A percentile compares a stretch with the other conserved stretches of the same genome.
phyloP scores from a whole-genome alignment of 2,888 invertebrate species.

The Spodoptera exigua region DNA sequence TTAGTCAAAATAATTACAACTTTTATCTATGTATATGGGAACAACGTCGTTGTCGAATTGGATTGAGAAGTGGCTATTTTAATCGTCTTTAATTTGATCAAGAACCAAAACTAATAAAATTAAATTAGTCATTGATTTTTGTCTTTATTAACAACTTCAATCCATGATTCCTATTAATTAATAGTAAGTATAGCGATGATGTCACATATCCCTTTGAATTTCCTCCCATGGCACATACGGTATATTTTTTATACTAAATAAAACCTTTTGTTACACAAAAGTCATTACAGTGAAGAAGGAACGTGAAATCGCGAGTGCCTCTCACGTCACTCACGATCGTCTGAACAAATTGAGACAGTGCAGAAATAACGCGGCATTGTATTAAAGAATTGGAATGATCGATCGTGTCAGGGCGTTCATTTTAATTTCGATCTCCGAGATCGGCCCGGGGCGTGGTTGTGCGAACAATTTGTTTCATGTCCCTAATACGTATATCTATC shows the following conservation, averaged over 20 bases:
- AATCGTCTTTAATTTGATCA: too few species aligned
- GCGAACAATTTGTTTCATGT: conserved; percentile 87
- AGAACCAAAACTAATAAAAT: too few species aligned
- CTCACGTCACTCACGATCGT: conserved; percentile 78
- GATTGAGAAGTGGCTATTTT: too few species aligned
- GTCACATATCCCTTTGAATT: too few species aligned
- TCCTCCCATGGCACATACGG: conserved; percentile 1
- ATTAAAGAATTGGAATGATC: conserved; percentile 88
- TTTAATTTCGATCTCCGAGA: conserved; percentile 88
- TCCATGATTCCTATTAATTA: too few species aligned
- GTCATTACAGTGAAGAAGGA: conserved; percentile 69
- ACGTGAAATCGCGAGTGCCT: conserved; percentile 72
- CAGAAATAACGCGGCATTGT: conserved; percentile 84
- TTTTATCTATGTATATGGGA: too few species aligned
- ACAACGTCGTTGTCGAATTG: too few species aligned
- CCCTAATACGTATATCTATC: conserved; percentile 73
- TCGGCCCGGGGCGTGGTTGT: conserved; percentile 84
- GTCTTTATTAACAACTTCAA: too few species aligned
- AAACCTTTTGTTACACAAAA: conserved; percentile 60
- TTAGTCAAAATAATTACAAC: too few species aligned
- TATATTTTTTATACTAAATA: conserved; percentile 50
- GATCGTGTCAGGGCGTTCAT: conserved; percentile 86
- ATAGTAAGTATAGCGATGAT: too few species aligned
- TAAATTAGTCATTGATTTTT: too few species aligned
- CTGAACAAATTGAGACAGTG: conserved; percentile 85